Base-by-base conservation (phyloP, 2,113 vertebrate species). In the Neotoma lepida region DNA sequence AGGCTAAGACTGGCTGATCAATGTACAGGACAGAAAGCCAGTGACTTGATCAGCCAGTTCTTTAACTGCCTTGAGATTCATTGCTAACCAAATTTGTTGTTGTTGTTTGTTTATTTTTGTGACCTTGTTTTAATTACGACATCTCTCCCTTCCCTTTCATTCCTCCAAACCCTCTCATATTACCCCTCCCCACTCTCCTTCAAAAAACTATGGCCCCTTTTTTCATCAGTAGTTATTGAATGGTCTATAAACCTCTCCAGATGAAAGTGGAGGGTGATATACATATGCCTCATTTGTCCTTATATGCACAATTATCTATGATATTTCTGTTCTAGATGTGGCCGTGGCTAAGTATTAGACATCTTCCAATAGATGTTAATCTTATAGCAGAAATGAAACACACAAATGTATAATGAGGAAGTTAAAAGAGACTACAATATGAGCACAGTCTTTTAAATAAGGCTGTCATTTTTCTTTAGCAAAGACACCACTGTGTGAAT, bases 381-480 rank as follows among this genome's bases (percentile, higher is more conserved):
- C 71, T 89, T 70, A 80, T 7, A 90, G 46, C 35, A 94, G 73
- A 95, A 35, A 86, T 78, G 70, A 87, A 78, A 78, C 35, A 92
- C 66, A 90, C 39, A 86, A 73, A 87, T 66, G 54, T 39, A 46
- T 39, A 86, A 9, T 61, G 39, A 35, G 39, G 35, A 61, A 49
- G 39, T 44, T 24, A 87, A 94, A 76, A 89, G 17, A 64, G 35
- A 76, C 46, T 54, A 17, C 9, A 90, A 54, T 58, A 14, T 26
- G 17, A 94, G n/a, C 22, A 63, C n/a, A 18, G 28, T 51, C 39
- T 93, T 90, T 91, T 66, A 85, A 88, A 30, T 39, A 56, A 74
- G 14, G 70, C 30, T 91, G 68, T 82, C 2, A 66, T 61, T 88
- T 61, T 20, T 90, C 91, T 44, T 90, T 54, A 46, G 30, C 33